Percentiles rank a stretch among this genome's conserved stretches.
phyloP scores from a whole-genome alignment of 2,888 invertebrate species.

The Mylabris sibirica region DNA sequence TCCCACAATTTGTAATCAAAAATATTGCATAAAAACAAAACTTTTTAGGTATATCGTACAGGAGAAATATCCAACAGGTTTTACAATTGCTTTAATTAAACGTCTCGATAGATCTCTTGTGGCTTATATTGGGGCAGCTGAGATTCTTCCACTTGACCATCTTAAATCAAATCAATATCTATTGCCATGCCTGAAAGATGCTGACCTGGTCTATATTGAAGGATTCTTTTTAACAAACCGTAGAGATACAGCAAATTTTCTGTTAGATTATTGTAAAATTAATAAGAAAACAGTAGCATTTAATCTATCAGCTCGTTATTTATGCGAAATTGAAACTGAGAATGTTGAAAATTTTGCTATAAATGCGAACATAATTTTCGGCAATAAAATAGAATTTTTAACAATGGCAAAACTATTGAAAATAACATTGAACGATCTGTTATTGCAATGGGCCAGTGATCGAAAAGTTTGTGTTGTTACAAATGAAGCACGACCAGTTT shows the following conservation, averaged over 20 bases:
- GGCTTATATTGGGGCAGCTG: slow-evolving; percentile 67
- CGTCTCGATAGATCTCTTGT: slow-evolving; percentile 62
- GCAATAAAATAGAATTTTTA: slow-evolving; percentile 65
- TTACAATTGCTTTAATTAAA: slow-evolving; percentile 63
- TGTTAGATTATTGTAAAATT: slow-evolving; percentile 59
- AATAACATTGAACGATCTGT: slow-evolving; percentile 20
- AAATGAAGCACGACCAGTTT: slow-evolving; percentile 66
- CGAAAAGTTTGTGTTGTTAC: slow-evolving; percentile 70
- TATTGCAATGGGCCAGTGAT: slow-evolving; percentile 36
- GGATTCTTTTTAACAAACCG: slow-evolving; percentile 67
- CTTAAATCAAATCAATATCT: slow-evolving; percentile 44
- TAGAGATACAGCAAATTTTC: slow-evolving; percentile 58
- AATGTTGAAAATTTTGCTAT: slow-evolving; percentile 60
- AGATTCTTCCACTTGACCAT: slow-evolving; percentile 56
- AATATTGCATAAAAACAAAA: not conserved
- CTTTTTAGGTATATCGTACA: slow-evolving; percentile 51
- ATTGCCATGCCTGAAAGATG: slow-evolving; percentile 42
- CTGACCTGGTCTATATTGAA: slow-evolving; percentile 64
- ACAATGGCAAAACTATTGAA: slow-evolving; percentile 56
- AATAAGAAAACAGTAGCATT: slow-evolving; percentile 60
- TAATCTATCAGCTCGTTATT: slow-evolving; percentile 66
- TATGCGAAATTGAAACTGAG: slow-evolving; percentile 60
- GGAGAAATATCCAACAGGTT: slow-evolving; percentile 61
- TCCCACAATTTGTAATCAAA: not conserved
- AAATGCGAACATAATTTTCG: slow-evolving; percentile 65